Evolutionary conservation across 2,797 vertebrate species (phyloP).

Genomic region (Micropoecilia bifurca): DNA sequence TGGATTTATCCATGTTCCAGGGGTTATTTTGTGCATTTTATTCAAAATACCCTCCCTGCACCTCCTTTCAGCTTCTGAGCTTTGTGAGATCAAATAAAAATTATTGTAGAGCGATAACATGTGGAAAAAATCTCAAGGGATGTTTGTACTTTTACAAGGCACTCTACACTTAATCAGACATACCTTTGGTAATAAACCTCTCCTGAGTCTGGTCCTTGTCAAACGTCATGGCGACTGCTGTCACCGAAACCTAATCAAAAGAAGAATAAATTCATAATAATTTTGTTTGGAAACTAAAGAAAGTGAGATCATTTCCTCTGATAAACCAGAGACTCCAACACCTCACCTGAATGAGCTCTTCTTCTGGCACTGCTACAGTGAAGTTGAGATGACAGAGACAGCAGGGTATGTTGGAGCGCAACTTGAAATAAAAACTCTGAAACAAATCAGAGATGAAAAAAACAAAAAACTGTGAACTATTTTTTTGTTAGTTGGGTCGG

Average conservation of each 20-base stretch:
- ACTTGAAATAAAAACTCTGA: slow-evolving; percentile 98
- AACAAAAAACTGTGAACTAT: not conserved
- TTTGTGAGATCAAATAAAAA: not conserved
- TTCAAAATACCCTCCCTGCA: not conserved
- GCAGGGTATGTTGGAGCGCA: slow-evolving; percentile 96
- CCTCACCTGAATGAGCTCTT: slow-evolving; percentile 94
- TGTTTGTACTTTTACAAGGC: not conserved
- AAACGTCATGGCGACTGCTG: slow-evolving; percentile 95
- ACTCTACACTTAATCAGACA: too few species aligned
- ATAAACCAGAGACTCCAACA: not conserved
- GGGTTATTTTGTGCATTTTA: not conserved
- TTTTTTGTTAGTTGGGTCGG: not conserved
- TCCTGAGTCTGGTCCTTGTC: slow-evolving; percentile 92
- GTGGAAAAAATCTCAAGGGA: not conserved
- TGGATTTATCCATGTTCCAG: not conserved
- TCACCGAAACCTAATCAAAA: slow-evolving; percentile 89
- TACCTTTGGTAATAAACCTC: slow-evolving; percentile 88
- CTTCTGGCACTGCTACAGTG: slow-evolving; percentile 95
- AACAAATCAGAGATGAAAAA: slow-evolving; percentile 34
- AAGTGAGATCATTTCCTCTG: not conserved
- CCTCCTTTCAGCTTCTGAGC: not conserved
- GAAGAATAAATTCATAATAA: not conserved
- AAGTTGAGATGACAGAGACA: slow-evolving; percentile 98
- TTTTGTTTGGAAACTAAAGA: not conserved
- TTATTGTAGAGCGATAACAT: not conserved